These are phyloP conservation scores for Epizoanthus scotinus DNA, from an alignment of 92 coral and sea anemone species.

Conservation along the genomic window DNA sequence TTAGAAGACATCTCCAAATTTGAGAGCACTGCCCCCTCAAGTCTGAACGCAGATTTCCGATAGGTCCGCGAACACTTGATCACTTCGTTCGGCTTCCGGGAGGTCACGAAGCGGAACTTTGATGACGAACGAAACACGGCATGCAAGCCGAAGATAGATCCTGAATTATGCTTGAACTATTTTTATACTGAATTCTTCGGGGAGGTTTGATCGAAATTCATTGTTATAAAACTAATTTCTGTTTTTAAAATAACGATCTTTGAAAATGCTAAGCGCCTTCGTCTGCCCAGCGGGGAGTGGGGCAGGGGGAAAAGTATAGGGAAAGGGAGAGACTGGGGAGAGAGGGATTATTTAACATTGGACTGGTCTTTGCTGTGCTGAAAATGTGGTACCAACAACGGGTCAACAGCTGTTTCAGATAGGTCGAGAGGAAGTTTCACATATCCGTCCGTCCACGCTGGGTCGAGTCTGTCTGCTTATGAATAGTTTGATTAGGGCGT, in stretches of 20 bases:
- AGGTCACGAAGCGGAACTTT: slow-evolving; percentile 36
- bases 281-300: too few species aligned
- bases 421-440: too few species aligned
- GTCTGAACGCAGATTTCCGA: slow-evolving; percentile 2
- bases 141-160: background rate
- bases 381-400: too few species aligned
- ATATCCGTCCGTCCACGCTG: too few species aligned
- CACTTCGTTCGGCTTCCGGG: slow-evolving; percentile 29
- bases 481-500: background rate
- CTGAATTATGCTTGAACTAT: background rate
- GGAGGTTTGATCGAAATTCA: background rate
- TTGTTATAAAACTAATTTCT: background rate
- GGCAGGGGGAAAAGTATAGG: too few species aligned
- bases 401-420: too few species aligned
- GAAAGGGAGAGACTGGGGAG: too few species aligned
- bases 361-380: too few species aligned
- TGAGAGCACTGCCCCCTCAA: slow-evolving; percentile 35
- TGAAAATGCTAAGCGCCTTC: background rate
- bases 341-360: too few species aligned
- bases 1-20: background rate
- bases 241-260: background rate
- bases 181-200: background rate
- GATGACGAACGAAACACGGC: slow-evolving; percentile 18
- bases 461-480: background rate
- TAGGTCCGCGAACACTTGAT: slow-evolving; percentile 24